Evolutionary conservation across 2,888 invertebrate species (phyloP).

Genomic region (Helleia helle): DNA sequence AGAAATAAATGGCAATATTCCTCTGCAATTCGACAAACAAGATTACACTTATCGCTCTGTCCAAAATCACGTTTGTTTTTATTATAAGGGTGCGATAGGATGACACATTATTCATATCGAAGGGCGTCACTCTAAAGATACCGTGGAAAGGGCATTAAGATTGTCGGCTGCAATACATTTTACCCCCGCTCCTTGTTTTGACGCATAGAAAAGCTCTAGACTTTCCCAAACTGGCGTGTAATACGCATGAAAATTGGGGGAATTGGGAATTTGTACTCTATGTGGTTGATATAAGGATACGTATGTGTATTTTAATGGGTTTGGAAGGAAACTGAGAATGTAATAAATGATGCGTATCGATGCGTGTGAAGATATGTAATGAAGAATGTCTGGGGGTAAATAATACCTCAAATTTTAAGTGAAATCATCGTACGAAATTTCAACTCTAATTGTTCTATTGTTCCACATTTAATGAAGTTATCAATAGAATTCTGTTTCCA

Average conservation of each 20-base stretch:
- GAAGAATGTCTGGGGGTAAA: slow-evolving; percentile 45
- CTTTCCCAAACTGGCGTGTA: slow-evolving; percentile 37
- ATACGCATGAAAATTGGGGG: slow-evolving; percentile 16
- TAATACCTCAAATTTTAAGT: too few species aligned
- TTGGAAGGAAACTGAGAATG: too few species aligned
- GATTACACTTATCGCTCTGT: slow-evolving; percentile 10
- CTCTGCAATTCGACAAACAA: not conserved
- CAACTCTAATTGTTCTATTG: not conserved
- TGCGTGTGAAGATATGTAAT: slow-evolving; percentile 72
- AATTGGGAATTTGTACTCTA: slow-evolving; percentile 23
- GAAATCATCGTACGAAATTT: too few species aligned
- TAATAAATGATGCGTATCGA: slow-evolving; percentile 72
- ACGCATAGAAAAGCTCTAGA: slow-evolving; percentile 63
- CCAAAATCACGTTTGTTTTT: slow-evolving; percentile 9
- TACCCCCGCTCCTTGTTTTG: slow-evolving; percentile 67
- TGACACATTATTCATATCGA: slow-evolving; percentile 70
- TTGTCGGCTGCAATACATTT: slow-evolving; percentile 68
- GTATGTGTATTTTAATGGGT: not conserved
- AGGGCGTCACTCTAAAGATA: slow-evolving; percentile 70
- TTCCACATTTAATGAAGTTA: too few species aligned
- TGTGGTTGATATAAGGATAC: slow-evolving; percentile 12
- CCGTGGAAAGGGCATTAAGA: slow-evolving; percentile 71
- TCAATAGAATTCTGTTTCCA: too few species aligned
- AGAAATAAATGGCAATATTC: not conserved
- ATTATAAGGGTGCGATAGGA: slow-evolving; percentile 60